Conservation (phyloP, 2,113 vertebrate species). For the Sceloporus tristichus region DNA sequence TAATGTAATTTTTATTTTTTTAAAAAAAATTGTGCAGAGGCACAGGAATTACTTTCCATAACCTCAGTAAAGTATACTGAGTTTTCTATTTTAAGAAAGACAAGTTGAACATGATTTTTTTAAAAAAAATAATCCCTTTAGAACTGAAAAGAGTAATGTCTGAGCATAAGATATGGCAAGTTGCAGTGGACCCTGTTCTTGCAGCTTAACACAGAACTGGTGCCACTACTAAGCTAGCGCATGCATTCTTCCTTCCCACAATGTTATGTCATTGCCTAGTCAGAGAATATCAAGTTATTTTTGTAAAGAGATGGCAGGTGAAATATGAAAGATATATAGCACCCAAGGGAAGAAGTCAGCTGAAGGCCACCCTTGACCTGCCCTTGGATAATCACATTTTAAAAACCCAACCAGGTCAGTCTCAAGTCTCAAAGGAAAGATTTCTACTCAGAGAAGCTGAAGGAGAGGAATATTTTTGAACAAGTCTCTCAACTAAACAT, state of each 20-base stretch:
- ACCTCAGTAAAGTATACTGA: neutral
- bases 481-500: neutral
- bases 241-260: neutral
- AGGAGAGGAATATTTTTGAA: no score
- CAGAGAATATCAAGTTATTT: neutral
- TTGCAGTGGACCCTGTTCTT: neutral
- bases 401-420: neutral
- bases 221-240: neutral
- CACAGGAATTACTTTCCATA: neutral
- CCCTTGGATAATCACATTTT: neutral
- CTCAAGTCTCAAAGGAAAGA: neutral
- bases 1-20: neutral
- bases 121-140: neutral
- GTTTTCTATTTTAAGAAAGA: neutral
- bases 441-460: neutral
- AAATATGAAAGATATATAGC: slow-evolving; percentile 46
- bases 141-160: neutral
- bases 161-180: slow-evolving; percentile 43
- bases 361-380: neutral
- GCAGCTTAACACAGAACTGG: neutral
- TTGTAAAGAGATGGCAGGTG: slow-evolving; percentile 33
- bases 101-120: neutral
- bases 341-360: slow-evolving; percentile 53
- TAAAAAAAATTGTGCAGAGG: no score
- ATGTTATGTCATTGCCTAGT: slow-evolving; percentile 9